Evolutionary conservation across 2,113 vertebrate genomes (phyloP).

Genomic region (Mobula hypostoma): DNA sequence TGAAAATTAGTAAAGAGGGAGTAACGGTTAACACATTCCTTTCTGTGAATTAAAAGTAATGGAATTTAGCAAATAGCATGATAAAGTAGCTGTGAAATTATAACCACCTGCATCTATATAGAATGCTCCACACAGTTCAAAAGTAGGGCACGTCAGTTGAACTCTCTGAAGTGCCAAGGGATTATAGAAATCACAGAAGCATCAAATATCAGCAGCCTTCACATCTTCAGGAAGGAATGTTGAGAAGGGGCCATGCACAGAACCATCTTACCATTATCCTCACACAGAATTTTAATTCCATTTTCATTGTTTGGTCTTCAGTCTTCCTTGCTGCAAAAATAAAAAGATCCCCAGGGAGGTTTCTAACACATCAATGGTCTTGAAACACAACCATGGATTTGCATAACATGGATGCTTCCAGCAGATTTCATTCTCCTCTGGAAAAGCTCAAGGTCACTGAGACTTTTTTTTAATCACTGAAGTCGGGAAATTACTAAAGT

Average conservation of each 20-base stretch:
- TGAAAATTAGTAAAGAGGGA: neutral
- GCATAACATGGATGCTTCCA: conserved; percentile 5
- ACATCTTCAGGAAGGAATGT: neutral
- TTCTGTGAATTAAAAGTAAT: neutral
- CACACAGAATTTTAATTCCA: conserved; percentile 18
- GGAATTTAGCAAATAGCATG: neutral
- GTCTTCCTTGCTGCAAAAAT: neutral
- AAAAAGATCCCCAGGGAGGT: neutral
- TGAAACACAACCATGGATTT: neutral
- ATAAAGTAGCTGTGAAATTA: neutral
- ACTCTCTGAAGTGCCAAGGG: neutral
- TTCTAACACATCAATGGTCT: conserved; percentile 3
- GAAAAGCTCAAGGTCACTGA: neutral
- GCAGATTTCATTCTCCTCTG: neutral
- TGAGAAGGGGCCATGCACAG: neutral
- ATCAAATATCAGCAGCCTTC: neutral
- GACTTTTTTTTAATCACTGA: neutral
- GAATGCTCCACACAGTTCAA: neutral
- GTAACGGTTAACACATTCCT: neutral
- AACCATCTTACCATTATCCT: neutral
- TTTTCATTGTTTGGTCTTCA: neutral
- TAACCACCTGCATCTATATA: neutral
- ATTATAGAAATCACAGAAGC: neutral
- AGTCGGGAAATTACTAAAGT: neutral
- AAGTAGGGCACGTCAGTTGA: neutral